phyloP scores from a whole-genome alignment of 64 coral and sea anemone genomes.

The Montipora foliosa region DNA sequence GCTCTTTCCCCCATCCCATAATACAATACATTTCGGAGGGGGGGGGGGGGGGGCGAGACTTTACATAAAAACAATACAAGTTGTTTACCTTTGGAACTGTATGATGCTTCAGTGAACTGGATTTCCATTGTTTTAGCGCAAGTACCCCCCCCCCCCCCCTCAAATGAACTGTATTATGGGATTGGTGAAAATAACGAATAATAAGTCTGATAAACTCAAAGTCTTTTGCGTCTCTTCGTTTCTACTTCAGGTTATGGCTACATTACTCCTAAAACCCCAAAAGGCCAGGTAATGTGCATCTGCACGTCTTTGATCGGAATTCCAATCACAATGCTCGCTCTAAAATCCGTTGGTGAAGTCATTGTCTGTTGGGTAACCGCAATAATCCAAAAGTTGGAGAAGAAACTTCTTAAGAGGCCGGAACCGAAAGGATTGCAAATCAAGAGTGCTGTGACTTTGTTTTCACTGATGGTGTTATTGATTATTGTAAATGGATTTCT shows the following conservation, averaged over 20 bases:
- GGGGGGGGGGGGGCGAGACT: no score
- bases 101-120: no score
- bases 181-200: no score
- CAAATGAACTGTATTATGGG: no score
- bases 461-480: background rate
- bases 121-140: no score
- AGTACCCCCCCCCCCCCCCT: no score
- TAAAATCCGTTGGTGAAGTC: conserved; percentile 41
- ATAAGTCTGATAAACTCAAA: no score
- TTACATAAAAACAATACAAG: no score
- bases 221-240: background rate
- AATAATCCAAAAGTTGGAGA: conserved; percentile 35
- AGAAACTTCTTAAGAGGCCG: conserved; percentile 15
- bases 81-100: no score
- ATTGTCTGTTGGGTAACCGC: conserved; percentile 2
- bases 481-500: background rate
- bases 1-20: no score
- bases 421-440: conserved; percentile 20
- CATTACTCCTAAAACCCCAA: conserved; percentile 35
- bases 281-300: conserved; percentile 22
- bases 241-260: conserved; percentile 18
- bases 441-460: conserved; percentile 47
- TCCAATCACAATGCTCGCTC: conserved; percentile 10
- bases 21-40: no score
- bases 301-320: conserved; percentile 16